phyloP scores from a whole-genome alignment of 2,888 invertebrate genomes.

The Hipparchia sbordonii region DNA sequence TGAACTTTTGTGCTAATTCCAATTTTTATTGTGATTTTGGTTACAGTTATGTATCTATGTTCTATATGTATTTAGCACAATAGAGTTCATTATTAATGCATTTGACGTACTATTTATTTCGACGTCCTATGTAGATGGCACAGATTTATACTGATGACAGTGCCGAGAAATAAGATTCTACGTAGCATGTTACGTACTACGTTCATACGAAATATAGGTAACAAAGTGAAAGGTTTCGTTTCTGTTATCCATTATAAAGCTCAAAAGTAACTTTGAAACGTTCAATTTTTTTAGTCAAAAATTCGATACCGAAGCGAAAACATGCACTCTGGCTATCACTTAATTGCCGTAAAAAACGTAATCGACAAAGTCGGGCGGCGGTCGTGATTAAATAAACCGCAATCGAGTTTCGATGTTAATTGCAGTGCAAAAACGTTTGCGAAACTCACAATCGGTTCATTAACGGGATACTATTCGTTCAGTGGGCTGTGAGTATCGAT shows the following conservation, averaged over 20 bases:
- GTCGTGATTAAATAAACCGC: constrained; percentile 53
- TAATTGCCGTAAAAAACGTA: constrained; percentile 15
- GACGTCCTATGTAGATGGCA: too few relatives aligned
- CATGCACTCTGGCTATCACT: constrained; percentile 9
- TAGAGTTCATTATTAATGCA: too few relatives aligned
- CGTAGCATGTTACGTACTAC: too few relatives aligned
- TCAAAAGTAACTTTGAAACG: background rate
- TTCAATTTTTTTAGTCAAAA: background rate
- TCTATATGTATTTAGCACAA: too few relatives aligned
- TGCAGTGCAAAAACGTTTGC: constrained; percentile 44
- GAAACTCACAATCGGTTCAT: constrained; percentile 47
- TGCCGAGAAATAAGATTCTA: too few relatives aligned
- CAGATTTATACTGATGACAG: too few relatives aligned
- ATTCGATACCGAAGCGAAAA: constrained; percentile 3
- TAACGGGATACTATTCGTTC: constrained; percentile 42
- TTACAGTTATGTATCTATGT: too few relatives aligned
- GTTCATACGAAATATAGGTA: too few relatives aligned
- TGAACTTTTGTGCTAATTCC: too few relatives aligned
- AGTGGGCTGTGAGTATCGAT: constrained; percentile 37
- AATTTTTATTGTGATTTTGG: too few relatives aligned
- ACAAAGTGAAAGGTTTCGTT: too few relatives aligned
- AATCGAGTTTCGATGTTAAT: constrained; percentile 44
- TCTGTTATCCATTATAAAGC: background rate
- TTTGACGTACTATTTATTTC: too few relatives aligned
- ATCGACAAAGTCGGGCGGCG: constrained; percentile 15